Conservation (phyloP, 2,797 vertebrate species). For the Onychomys torridus region DNA sequence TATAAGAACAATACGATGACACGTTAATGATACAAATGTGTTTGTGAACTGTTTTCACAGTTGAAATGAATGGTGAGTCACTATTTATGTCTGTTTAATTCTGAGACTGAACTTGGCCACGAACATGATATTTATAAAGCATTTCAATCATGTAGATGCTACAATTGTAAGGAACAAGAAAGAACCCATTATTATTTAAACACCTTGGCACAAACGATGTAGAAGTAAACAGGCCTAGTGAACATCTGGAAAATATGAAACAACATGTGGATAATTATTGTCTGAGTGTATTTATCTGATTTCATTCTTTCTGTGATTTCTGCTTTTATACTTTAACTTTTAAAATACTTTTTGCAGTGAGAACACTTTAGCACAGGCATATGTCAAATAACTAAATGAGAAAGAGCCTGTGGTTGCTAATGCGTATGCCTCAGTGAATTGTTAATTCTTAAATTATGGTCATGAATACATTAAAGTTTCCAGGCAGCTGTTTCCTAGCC, state of each 20-base stretch:
- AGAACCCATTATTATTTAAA: background rate
- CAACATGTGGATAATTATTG: background rate
- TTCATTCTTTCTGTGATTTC: background rate
- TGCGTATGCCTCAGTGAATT: slow-evolving; percentile 37
- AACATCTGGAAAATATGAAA: background rate
- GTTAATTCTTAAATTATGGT: slow-evolving; percentile 52
- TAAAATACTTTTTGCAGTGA: background rate
- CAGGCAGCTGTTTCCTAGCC: background rate
- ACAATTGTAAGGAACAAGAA: background rate
- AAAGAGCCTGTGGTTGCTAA: background rate
- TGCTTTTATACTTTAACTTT: slow-evolving; percentile 1
- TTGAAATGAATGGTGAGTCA: slow-evolving; percentile 34
- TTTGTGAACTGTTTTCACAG: slow-evolving; percentile 2
- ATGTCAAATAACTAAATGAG: slow-evolving; percentile 21
- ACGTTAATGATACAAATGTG: slow-evolving; percentile 1
- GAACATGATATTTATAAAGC: slow-evolving; percentile 32
- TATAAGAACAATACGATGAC: background rate
- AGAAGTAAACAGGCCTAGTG: background rate
- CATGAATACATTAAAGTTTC: background rate
- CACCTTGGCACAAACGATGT: background rate
- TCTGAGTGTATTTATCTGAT: background rate
- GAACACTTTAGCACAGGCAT: background rate
- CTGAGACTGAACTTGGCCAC: slow-evolving; percentile 38
- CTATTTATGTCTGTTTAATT: slow-evolving; percentile 46
- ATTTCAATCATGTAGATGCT: background rate